A percentile compares a stretch with the other conserved stretches of the same genome.
These are phyloP conservation scores for Rhogogaster chlorosoma DNA, from an alignment of 2,888 invertebrate genomes.

Conservation along the genomic window DNA sequence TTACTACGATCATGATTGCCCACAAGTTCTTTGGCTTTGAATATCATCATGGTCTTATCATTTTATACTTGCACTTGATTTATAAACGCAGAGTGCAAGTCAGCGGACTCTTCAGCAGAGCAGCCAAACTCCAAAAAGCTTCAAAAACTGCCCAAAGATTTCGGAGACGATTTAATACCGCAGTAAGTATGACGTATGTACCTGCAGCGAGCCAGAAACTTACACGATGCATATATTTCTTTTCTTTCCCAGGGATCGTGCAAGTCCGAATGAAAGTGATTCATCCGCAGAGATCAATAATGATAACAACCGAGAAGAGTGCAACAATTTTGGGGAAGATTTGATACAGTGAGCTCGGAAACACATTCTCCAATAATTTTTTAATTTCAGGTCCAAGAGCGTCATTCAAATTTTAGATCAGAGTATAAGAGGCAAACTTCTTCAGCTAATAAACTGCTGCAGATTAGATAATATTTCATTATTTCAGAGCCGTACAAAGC, in stretches of 20 bases:
- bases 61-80: background rate
- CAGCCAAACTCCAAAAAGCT: background rate
- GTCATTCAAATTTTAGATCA: too few relatives aligned
- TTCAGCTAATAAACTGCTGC: background rate
- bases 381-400: background rate
- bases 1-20: background rate
- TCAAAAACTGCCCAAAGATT: slow-evolving; percentile 14
- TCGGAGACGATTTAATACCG: background rate
- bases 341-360: slow-evolving; percentile 1
- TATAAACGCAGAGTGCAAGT: background rate
- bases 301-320: background rate
- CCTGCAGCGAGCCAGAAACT: background rate
- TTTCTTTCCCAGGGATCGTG: background rate
- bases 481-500: background rate
- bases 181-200: background rate
- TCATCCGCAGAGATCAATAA: background rate
- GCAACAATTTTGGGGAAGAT: background rate
- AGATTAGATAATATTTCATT: background rate
- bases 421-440: background rate
- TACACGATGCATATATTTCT: background rate
- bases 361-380: background rate
- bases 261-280: background rate
- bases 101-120: background rate
- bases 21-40: background rate
- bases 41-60: background rate